These are phyloP conservation scores for Entomobrya proxima DNA, from an alignment of 2,888 invertebrate genomes.

Conservation along the genomic window DNA sequence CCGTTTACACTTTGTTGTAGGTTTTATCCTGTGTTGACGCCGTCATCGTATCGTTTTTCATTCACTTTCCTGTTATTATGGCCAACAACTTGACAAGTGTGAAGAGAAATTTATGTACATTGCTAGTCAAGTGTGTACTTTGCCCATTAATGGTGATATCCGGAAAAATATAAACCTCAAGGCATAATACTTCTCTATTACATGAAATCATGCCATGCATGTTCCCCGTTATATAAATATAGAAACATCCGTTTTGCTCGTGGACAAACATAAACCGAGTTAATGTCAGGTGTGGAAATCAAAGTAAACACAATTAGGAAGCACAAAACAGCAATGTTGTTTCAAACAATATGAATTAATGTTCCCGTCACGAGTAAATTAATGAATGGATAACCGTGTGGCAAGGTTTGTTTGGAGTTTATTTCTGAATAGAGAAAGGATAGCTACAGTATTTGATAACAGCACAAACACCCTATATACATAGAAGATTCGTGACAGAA, in stretches of 20 bases:
- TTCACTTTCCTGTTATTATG: neutral
- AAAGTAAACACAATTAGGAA: slow-evolving; percentile 11
- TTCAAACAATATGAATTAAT: neutral
- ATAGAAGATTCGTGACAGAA: no score
- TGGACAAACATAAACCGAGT: neutral
- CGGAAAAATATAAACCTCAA: neutral
- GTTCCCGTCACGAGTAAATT: no score
- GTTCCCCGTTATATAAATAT: neutral
- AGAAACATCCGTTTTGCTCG: neutral
- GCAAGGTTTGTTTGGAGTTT: no score
- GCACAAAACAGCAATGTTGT: neutral
- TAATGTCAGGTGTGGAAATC: slow-evolving; percentile 32
- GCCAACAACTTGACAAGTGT: neutral
- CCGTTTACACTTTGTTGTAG: no score
- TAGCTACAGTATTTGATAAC: no score
- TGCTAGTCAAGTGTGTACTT: slow-evolving; percentile 15
- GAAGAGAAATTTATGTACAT: neutral
- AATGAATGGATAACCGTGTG: no score
- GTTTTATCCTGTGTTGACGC: neutral
- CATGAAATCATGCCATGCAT: neutral
- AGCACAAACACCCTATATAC: no score
- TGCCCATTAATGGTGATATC: slow-evolving; percentile 17
- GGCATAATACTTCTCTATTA: neutral
- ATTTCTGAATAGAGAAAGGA: no score
- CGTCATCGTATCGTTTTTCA: neutral